Conservation (phyloP, 2,113 vertebrate species). For the Bungarus multicinctus region DNA sequence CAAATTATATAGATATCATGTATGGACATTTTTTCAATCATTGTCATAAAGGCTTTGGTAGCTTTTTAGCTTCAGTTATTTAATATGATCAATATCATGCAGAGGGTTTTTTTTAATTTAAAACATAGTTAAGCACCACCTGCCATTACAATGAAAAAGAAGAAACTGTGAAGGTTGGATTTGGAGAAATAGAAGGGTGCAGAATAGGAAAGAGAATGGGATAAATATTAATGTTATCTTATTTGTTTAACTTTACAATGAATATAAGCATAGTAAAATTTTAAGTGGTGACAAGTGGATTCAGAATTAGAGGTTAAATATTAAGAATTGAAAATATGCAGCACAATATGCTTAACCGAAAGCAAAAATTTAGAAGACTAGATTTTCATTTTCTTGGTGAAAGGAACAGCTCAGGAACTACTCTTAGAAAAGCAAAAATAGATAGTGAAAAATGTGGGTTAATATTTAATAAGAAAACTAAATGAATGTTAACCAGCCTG, state of each 20-base stretch:
- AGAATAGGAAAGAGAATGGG: neutral
- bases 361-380: neutral
- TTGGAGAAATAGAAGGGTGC: neutral
- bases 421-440: neutral
- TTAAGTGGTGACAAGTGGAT: neutral
- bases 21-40: neutral
- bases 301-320: neutral
- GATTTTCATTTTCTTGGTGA: neutral
- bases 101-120: neutral
- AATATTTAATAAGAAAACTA: neutral
- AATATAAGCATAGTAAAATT: neutral
- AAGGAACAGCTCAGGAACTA: neutral
- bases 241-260: neutral
- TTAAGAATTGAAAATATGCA: neutral
- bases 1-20: neutral
- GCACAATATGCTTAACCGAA: neutral
- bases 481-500: neutral
- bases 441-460: neutral
- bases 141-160: neutral
- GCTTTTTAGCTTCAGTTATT: neutral
- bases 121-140: neutral
- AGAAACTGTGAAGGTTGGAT: neutral
- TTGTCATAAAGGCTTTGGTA: neutral
- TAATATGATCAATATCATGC: neutral
- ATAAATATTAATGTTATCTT: neutral